Conservation (phyloP, 1,140 invertebrate species). For the fruit fly (Drosophila melanogaster) region Release_6_plus_ISO1_MT NC_004354.4:20617001-20617500, state of each 20-base stretch:
- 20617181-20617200: not conserved
- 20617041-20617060: too few relatives aligned
- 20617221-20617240: not conserved
- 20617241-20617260: conserved; percentile 55
- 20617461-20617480: conserved; percentile 79
- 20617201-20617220: not conserved
- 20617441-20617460: conserved; percentile 80
- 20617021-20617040: too few relatives aligned
- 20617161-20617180: not conserved
- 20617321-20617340: conserved; percentile 11
- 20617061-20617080: too few relatives aligned
- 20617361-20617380: conserved; percentile 46
- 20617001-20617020: too few relatives aligned
- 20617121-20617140: conserved; percentile 10
- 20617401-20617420: not conserved
- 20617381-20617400: conserved; percentile 7
- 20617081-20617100: not conserved
- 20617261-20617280: conserved; percentile 65
- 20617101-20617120: not conserved
- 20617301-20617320: conserved; percentile 79
- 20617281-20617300: conserved; percentile 82
- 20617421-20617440: conserved; percentile 48
- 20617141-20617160: not conserved
- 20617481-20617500: conserved; percentile 79
- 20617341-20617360: not conserved